These are phyloP conservation scores for Patella depressa DNA, from an alignment of 2,888 invertebrate genomes.

Conservation along the genomic window DNA sequence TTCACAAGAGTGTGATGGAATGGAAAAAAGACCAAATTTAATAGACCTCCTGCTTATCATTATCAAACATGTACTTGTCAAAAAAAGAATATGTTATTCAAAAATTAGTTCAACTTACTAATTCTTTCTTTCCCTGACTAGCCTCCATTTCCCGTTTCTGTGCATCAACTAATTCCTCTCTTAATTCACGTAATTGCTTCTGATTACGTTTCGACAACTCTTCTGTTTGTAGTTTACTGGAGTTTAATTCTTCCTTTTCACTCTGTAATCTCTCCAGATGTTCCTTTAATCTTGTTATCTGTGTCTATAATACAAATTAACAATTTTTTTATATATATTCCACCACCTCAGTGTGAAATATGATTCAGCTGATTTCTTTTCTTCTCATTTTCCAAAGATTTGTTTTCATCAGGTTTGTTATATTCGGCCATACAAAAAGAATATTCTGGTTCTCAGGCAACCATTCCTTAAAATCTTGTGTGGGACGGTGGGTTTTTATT, in stretches of 20 bases:
- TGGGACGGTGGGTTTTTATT: no score
- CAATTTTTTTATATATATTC: background rate
- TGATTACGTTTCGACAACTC: conserved; percentile 83
- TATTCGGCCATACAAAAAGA: no score
- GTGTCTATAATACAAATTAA: conserved; percentile 71
- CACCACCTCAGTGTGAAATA: background rate
- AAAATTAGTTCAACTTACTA: conserved; percentile 72
- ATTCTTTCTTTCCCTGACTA: conserved; percentile 79
- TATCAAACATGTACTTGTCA: no score
- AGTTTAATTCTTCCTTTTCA: conserved; percentile 75
- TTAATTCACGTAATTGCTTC: conserved; percentile 79
- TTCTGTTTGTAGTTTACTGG: conserved; percentile 80
- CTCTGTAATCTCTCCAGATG: conserved; percentile 80
- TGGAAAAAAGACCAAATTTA: no score
- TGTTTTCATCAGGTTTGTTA: no score
- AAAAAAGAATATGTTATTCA: no score
- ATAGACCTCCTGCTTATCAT: no score
- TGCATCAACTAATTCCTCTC: conserved; percentile 83
- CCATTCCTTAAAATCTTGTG: no score
- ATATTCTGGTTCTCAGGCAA: no score
- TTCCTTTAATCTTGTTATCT: conserved; percentile 80
- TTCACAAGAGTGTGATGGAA: no score
- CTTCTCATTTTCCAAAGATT: no score
- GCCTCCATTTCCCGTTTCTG: conserved; percentile 84
- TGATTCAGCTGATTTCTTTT: no score